Percentiles rank a stretch among this genome's conserved stretches.
phyloP scores from a whole-genome alignment of 2,113 vertebrate genomes.

The Corythaeola cristata region DNA sequence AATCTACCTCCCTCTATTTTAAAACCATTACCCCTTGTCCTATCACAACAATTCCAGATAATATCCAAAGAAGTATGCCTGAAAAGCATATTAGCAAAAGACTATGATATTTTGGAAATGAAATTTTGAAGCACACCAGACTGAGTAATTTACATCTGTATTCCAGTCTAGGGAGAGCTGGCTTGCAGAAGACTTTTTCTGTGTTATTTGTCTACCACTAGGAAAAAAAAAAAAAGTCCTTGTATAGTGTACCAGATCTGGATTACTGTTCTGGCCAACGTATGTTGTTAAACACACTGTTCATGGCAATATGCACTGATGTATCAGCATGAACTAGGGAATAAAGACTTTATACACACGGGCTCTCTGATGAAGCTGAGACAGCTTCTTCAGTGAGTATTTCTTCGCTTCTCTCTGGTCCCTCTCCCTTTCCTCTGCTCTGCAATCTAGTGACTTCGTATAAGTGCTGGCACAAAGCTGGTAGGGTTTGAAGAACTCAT shows the following conservation, averaged over 20 bases:
- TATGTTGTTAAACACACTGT: neutral
- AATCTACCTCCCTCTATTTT: too few relatives aligned
- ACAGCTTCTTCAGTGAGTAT: neutral
- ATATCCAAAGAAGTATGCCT: neutral
- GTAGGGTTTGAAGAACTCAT: neutral
- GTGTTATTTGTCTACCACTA: neutral
- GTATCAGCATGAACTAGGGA: neutral
- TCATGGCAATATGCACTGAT: neutral
- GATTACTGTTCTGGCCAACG: neutral
- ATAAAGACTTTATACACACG: neutral
- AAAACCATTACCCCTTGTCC: too few relatives aligned
- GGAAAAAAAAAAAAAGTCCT: neutral
- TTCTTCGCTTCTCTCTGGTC: neutral
- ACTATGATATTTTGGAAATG: neutral
- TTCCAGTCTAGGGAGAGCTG: neutral
- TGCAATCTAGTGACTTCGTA: neutral
- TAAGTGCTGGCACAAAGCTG: neutral
- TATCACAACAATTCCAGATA: neutral
- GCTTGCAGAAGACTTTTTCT: neutral
- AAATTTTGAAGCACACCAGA: neutral
- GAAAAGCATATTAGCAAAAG: neutral
- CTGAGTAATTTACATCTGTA: neutral
- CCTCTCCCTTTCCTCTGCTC: neutral
- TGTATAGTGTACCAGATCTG: neutral
- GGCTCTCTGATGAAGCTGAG: neutral